Evolutionary conservation across 1,140 invertebrate genomes (phyloP).

Genomic region (Macrobrachium nipponense): DNA sequence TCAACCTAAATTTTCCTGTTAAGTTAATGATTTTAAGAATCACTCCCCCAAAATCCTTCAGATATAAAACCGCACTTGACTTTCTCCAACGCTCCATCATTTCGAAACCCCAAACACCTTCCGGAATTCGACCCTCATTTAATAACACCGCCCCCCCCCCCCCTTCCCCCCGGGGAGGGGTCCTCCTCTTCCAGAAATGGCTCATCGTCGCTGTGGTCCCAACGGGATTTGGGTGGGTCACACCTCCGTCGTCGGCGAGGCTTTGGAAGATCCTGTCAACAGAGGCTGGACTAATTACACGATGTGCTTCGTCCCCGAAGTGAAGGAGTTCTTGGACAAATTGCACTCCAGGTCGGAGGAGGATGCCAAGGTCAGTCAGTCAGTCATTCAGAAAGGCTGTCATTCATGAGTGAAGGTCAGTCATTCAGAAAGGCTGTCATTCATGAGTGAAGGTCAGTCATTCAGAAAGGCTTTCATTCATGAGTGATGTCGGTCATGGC

Average conservation of each 20-base stretch:
- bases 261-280: conserved; percentile 49
- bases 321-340: conserved; percentile 75
- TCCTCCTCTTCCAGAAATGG: neutral
- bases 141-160: too few relatives aligned
- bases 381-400: too few relatives aligned
- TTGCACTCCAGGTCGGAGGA: conserved; percentile 73
- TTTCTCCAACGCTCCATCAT: neutral
- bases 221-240: conserved; percentile 10
- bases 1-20: neutral
- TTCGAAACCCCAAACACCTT: neutral
- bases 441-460: too few relatives aligned
- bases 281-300: conserved; percentile 89
- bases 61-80: too few relatives aligned
- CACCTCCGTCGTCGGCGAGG: neutral
- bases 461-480: too few relatives aligned
- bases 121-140: neutral
- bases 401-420: too few relatives aligned
- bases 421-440: too few relatives aligned
- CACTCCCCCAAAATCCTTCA: too few relatives aligned
- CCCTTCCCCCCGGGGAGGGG: too few relatives aligned
- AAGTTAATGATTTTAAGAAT: neutral
- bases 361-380: conserved; percentile 67
- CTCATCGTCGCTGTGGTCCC: neutral
- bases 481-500: too few relatives aligned
- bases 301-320: conserved; percentile 82